These are phyloP conservation scores for Tretioscincus oriximinensis DNA, from an alignment of 2,113 vertebrate species.

Conservation along the genomic window DNA sequence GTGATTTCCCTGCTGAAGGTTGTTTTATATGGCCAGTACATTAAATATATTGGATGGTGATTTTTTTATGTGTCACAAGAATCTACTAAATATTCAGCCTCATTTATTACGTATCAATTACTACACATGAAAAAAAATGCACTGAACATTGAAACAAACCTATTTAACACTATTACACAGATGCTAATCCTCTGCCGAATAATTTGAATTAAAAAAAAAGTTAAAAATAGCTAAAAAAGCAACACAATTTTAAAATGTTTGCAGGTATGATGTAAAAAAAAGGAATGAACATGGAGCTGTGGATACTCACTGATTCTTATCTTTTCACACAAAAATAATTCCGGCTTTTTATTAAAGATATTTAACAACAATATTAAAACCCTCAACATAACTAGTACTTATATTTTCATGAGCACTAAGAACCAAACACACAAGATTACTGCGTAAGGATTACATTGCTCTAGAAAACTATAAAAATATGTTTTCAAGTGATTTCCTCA, in stretches of 20 bases:
- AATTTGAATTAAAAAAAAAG: conserved; percentile 65
- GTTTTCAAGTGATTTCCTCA: conserved; percentile 17
- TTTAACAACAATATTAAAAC: conserved; percentile 79
- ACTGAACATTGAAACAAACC: conserved; percentile 74
- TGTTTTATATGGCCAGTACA: conserved; percentile 68
- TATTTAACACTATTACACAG: conserved; percentile 57
- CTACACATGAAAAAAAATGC: conserved; percentile 54
- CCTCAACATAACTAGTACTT: conserved; percentile 59
- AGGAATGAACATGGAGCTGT: conserved; percentile 88
- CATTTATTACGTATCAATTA: conserved; percentile 38
- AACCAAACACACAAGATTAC: conserved; percentile 57
- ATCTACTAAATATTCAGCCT: background rate
- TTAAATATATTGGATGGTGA: background rate
- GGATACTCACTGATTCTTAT: conserved; percentile 93
- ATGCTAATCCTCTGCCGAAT: conserved; percentile 65
- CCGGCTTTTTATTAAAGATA: conserved; percentile 89
- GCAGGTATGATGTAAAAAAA: conserved; percentile 75
- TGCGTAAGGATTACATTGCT: conserved; percentile 27
- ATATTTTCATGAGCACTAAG: conserved; percentile 49
- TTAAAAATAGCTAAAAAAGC: conserved; percentile 78
- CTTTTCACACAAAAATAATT: conserved; percentile 88
- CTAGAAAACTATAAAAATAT: conserved; percentile 45
- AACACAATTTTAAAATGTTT: conserved; percentile 71
- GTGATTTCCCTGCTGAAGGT: conserved; percentile 54
- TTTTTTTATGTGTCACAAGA: background rate